Evolutionary conservation across 2,797 vertebrate species (phyloP), one percentile per base, ranked within the genome.

Genomic region (Discoglossus pictus): DNA sequence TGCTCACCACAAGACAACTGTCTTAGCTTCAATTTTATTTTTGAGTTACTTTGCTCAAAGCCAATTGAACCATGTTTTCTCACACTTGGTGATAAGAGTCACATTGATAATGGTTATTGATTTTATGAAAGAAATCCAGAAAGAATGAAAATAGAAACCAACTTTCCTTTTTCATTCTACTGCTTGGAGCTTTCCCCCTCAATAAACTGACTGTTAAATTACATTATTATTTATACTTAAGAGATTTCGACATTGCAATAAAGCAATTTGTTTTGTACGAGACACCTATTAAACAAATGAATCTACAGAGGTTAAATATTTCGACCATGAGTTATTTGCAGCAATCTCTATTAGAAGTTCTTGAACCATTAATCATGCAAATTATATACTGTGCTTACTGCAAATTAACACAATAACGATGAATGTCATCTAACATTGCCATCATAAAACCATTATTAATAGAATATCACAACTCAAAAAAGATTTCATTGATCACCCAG

Each of bases 221-320:
- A 21, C 4, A 48, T 48, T 50, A 40, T 40, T 66, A 58, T 58
- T 6, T 42, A 20, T 6, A 18, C 3, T 17, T 40, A 58, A 66
- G 56, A 2, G 16, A 40, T 31, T 50, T 40, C 40, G 34, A 58
- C 43, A 66, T 40, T n/a, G 20, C 17, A 39, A 24, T 52, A 18
- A 16, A 64, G n/a, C 55, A 60, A 48, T 56, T 47, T 47, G 21
- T 50, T 40, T 66, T 46, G 34, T 18, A 13, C 35, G 50, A 66
- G 61, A 64, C 16, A 58, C 64, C 34, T 50, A 31, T 48, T 24
- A 39, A 58, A 27, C 42, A 31, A 56, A 39, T 56, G 4, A 56
- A 10, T 66, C 21, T 20, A 31, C 31, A 36, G 39, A 58, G 23
- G 64, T 56, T 53, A 64, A 64, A 64, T 64, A 64, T 52, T 56